Evolutionary conservation across 1,140 invertebrate species (phyloP), one percentile per base, ranked within the genome.

Genomic region (Formica exsecta): DNA sequence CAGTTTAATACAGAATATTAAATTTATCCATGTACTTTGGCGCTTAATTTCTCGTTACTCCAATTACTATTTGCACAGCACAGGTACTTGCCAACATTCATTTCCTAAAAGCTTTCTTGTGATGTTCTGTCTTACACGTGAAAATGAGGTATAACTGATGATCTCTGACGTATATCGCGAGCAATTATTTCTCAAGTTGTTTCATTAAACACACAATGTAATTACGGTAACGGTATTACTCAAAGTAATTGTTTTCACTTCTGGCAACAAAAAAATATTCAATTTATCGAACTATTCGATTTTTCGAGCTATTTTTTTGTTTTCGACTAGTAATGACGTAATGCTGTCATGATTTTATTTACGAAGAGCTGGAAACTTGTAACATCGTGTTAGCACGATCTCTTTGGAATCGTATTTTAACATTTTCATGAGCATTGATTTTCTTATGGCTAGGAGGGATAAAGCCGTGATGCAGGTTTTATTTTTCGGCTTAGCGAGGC

Each of bases 401-500:
- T 74, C 54, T 86, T 32, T 11, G 25, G 2, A 54, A 32, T 16
- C 22, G 3, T 22, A 70, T 74, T 80, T 65, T 79, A 86, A 62
- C 61, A 61, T 88, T 51, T 54, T 74, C 25, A 75, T 74, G 86
- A 44, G 64, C 25, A 73, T 76, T 76, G 75, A 86, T 86, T 79
- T 11, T 38, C 48, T 70, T 44, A 57, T n/a, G 1, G 3, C 62
- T 48, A n/a, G 3, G 25, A 73, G 44, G 36, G 22, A 64, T 68
- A 73, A 38, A 61, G 54, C 87, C 87, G 87, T 92, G 87, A 80
- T 86, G 76, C 57, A 80, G 89, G 76, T 88, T 92, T 92, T 90
- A 91, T 92, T 92, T 86, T 76, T 59, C 84, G 86, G 89, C 89
- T 92, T 91, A 92, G 70, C 89, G 64, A 71, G 38, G 19, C n/a